Evolutionary conservation across 2,797 vertebrate species (phyloP).

Genomic region (Thamnophis elegans): DNA sequence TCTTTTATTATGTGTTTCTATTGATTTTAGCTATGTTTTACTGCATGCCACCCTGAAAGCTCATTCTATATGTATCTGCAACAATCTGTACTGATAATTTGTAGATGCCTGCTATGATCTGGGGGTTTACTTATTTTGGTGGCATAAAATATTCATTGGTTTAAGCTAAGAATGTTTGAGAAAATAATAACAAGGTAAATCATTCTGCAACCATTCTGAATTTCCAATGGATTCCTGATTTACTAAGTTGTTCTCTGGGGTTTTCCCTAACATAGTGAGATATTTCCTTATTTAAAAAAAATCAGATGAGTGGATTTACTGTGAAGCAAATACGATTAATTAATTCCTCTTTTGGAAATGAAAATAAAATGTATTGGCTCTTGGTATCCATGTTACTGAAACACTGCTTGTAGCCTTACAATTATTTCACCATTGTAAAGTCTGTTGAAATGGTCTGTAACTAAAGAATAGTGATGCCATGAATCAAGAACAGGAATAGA

Average conservation of each 20-base stretch:
- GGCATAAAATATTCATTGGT: background rate
- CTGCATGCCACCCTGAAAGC: background rate
- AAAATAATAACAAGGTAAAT: background rate
- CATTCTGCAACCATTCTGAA: background rate
- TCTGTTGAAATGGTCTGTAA: background rate
- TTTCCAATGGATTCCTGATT: background rate
- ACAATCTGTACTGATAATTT: background rate
- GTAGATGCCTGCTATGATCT: background rate
- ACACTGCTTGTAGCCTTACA: background rate
- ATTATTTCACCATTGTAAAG: background rate
- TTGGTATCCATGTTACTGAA: background rate
- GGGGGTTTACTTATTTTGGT: background rate
- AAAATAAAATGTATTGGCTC: background rate
- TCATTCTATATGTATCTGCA: background rate
- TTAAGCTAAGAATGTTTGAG: background rate
- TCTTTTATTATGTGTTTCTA: background rate
- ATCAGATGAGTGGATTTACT: background rate
- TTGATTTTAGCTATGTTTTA: background rate
- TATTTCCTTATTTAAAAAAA: background rate
- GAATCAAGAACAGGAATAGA: conserved; percentile 20
- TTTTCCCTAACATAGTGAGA: background rate
- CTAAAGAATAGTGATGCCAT: background rate
- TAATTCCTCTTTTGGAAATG: background rate
- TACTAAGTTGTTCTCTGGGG: background rate
- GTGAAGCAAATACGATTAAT: background rate